phyloP scores from a whole-genome alignment of 2,113 vertebrate genomes.

The Zosterops borbonicus region DNA sequence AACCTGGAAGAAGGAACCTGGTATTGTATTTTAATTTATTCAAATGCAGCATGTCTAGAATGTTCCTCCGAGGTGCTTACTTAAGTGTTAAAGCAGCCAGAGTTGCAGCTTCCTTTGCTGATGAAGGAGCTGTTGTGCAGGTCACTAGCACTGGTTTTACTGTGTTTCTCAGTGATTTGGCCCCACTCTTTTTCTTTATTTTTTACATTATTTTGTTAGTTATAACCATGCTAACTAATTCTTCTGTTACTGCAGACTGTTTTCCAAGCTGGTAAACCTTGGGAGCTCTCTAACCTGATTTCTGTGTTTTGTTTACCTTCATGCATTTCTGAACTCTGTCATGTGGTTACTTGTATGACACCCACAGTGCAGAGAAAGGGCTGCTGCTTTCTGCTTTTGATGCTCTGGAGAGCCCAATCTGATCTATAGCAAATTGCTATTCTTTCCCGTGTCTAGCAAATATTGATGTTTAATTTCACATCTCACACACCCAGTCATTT shows the following conservation, averaged over 20 bases:
- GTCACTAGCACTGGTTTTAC: not conserved
- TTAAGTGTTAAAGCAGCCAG: not conserved
- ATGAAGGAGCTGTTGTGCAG: not conserved
- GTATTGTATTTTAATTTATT: not conserved
- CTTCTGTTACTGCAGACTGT: not conserved
- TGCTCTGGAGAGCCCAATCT: not conserved
- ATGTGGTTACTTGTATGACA: not conserved
- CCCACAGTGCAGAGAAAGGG: not conserved
- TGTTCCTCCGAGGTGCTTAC: not conserved
- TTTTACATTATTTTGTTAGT: not conserved
- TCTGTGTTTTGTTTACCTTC: not conserved
- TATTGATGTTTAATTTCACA: constrained; percentile 52
- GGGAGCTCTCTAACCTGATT: not conserved
- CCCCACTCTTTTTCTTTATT: not conserved
- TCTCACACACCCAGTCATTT: not conserved
- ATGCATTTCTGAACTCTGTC: not conserved
- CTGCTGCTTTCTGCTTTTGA: not conserved
- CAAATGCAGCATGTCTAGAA: not conserved
- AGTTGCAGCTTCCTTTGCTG: not conserved
- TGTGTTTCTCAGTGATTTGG: not conserved
- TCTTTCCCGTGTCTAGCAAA: constrained; percentile 23
- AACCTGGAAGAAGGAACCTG: not conserved
- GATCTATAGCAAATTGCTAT: not conserved
- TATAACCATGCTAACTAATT: not conserved
- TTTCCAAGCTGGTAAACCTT: not conserved